Evolutionary conservation across 2,113 vertebrate genomes (phyloP), one percentile per base, ranked within the genome.

Genomic region (Solea senegalensis): DNA sequence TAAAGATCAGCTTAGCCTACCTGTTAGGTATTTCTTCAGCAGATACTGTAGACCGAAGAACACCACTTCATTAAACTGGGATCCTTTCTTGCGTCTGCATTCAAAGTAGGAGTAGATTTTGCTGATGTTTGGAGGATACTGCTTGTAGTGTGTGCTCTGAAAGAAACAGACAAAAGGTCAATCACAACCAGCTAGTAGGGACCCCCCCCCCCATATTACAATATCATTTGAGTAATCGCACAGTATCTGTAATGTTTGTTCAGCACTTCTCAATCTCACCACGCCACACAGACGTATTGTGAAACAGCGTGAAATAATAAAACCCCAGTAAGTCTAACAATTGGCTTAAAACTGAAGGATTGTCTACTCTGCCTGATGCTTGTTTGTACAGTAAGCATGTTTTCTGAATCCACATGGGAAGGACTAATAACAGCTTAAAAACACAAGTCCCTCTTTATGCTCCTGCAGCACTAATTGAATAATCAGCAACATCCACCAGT

Each of bases 91-190:
- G 28, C 54, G 76, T 26, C 92, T 78, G 72, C 93, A 94, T 63
- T 94, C 93, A 57, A 94, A 94, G 83, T 94, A 94, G 15, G 93
- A 94, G 79, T 94, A 94, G 49, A 94, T 85, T 69, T 92, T 93
- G 78, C 21, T 91, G 80, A 93, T 55, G n/a, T 92, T 78, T 28
- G 92, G 93, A 39, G 93, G 92, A 65, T 94, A 94, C 78, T 93
- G 92, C 61, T 93, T 94, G 86, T 94, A 93, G 81, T 94, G 93
- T 40, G 93, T 93, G 68, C 93, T 90, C 93, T 94, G 63, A 45
- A 76, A 73, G 67, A 68, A 44, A 70, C 9, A 13, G 21, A 53
- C 15, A 61, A 2, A 2, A 40, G 5, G 7, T 65, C 34, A 68
- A 48, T 13, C 26, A 59, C 43, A 50, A 11, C 15, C 52, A 49